Evolutionary conservation across 2,888 invertebrate species (phyloP), one percentile per base, ranked within the genome.

Genomic region (Cerastis leucographa): DNA sequence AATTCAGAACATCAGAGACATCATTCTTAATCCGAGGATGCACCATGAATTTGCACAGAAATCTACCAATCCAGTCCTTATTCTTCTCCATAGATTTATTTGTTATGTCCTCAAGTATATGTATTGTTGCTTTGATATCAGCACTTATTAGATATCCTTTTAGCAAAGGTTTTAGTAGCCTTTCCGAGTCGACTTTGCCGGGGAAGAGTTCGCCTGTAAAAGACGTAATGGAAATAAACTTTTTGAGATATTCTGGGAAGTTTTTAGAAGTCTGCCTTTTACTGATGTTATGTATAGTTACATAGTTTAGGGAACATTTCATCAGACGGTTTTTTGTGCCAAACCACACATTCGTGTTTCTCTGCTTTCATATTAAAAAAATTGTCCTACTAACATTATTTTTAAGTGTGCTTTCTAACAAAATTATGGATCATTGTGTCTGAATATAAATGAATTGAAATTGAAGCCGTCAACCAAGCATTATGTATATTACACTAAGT

Each of bases 21-120:
- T 97, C 97, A 14, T 92, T 91, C 12, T 93, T 94, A 1, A 94
- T 87, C 71, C 94, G 96, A 77, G 94, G 96, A 65, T 95, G 92
- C 6, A 93, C 92, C 80, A 97, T 93, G 80, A 97, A 94, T 9
- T 94, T 92, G 71, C 97, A 93, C 6, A 98, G 88, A 82, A 97
- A 97, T 71, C 97, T 92, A 0, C 97, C 97, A 0, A 97, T 92
- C 94, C 97, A 97, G 88, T 97, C 97, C 59, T 96, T 96, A 42
- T 94, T 94, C 2, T 90, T 93, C 61, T 97, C 96, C 1, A 91
- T 76, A 0, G 97, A 94, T 84, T 95, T 96, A 0, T 90, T 90
- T 1, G 92, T 88, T 51, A 97, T 91, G 46, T 96, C 96, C 84
- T 97, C 96, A 14, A 97, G 88, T 14, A 97, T 90, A 68, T 94